These are phyloP conservation scores for Trypoxylus dichotomus DNA, from an alignment of 1,140 invertebrate species.

Conservation along the genomic window DNA sequence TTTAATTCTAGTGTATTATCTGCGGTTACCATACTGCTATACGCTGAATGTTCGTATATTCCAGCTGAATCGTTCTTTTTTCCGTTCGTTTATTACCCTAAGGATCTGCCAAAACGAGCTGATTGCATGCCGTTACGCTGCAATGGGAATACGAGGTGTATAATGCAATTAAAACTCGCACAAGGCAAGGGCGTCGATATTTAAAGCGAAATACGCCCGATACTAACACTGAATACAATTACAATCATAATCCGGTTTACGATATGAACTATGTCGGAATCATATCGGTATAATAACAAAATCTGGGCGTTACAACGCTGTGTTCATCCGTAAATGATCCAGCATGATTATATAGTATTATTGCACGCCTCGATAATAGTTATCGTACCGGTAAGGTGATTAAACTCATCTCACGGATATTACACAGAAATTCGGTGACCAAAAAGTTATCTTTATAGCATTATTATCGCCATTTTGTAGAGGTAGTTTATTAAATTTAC, in stretches of 20 bases:
- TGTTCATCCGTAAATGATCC: not conserved
- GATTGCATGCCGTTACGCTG: not conserved
- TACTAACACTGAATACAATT: slow-evolving; percentile 13
- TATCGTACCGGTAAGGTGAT: not conserved
- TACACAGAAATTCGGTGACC: not conserved
- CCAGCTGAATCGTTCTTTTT: not conserved
- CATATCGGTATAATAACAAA: not conserved
- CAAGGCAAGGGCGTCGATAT: not conserved
- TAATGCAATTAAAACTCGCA: not conserved
- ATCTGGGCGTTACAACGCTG: not conserved
- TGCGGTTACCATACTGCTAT: not conserved
- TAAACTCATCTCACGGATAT: not conserved
- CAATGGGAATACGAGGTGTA: not conserved
- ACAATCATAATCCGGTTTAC: not conserved
- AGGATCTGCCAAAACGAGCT: not conserved
- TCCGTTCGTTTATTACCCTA: not conserved
- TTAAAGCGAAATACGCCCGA: not conserved
- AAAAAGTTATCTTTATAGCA: not conserved
- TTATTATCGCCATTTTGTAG: not conserved
- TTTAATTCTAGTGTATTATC: slow-evolving; percentile 6
- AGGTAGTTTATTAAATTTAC: not conserved
- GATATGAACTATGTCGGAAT: not conserved
- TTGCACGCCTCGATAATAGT: not conserved
- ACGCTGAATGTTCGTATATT: not conserved
- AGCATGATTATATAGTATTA: not conserved